Base-by-base conservation (phyloP, 2,888 invertebrate species). In the Amblyjoppa fuscipennis region DNA sequence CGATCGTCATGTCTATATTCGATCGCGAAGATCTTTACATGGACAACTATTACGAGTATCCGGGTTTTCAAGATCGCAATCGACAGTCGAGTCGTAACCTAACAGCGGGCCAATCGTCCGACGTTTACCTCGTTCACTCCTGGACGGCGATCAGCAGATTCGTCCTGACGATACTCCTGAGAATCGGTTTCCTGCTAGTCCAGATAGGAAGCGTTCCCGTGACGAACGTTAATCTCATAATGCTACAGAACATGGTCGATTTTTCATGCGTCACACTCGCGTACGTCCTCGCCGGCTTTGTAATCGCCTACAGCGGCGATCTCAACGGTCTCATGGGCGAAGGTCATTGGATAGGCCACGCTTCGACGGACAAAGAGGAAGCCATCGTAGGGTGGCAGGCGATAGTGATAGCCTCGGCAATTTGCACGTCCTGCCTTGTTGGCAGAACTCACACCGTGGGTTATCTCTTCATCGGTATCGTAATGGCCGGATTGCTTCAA, bases 141-240 rank as follows among this genome's bases (percentile, higher is more conserved):
- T 84, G 84, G 85, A 69, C 61, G 0, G 68, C n/a, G 2, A 7
- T 86, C n/a, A 69, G 74, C 6, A 90, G 90, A n/a, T 53, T 88
- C n/a, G 28, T 87, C 4, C 81, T 92, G 1, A 89, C 90, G 20
- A 83, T 94, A 38, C 70, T 94, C 2, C 81, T 93, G n/a, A 91
- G 94, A 53, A 81, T 91, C 25, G 94, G 94, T 66, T 93, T 91
- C 69, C 87, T 93, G 4, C 86, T 93, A 11, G 86, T 94, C 0
- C 93, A 94, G 88, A 84, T 94, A 11, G 94, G 94, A 34, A 92
- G 92, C 76, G 91, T 94, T 61, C 94, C 94, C 7, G 88, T 92
- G 20, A 92, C 91, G 79, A 93, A 94, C 83, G 91, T 93, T 0
- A 94, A 93, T 75, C 88, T 92, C 53, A 93, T 94, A 25, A 83